phyloP scores from a whole-genome alignment of 2,888 invertebrate species.

The Adelphocoris suturalis region DNA sequence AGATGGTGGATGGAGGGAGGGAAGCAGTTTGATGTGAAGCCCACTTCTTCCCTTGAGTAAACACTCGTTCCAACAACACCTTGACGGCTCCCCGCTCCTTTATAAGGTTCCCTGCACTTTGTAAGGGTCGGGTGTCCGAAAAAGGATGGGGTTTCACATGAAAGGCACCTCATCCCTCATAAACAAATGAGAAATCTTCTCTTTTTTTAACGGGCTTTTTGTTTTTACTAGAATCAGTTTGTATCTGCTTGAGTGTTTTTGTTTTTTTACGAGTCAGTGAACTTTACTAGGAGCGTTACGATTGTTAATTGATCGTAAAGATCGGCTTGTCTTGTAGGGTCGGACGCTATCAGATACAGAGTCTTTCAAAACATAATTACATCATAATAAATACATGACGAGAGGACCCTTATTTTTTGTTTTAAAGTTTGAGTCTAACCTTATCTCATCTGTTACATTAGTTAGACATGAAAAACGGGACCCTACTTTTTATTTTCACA shows the following conservation, averaged over 20 bases:
- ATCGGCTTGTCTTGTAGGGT: not conserved
- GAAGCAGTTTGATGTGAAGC: conserved; percentile 1
- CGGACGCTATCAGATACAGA: not conserved
- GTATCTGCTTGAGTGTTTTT: too few species aligned
- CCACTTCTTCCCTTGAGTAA: conserved; percentile 39
- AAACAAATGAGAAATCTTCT: not conserved
- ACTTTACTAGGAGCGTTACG: not conserved
- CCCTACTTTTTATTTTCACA: too few species aligned
- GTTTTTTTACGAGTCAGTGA: not conserved
- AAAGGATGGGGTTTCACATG: conserved; percentile 26
- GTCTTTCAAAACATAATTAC: not conserved
- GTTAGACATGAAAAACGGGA: too few species aligned
- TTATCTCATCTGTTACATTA: too few species aligned
- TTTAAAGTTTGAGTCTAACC: too few species aligned
- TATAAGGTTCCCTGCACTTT: conserved; percentile 17
- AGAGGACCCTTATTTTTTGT: too few species aligned
- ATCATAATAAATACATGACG: not conserved
- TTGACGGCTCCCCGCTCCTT: not conserved
- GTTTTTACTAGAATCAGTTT: not conserved
- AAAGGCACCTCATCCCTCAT: conserved; percentile 15
- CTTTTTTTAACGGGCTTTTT: not conserved
- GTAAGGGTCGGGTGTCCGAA: conserved; percentile 40
- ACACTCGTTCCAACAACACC: conserved; percentile 16
- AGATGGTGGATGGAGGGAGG: too few species aligned
- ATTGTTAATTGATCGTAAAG: not conserved